Evolutionary conservation across 2,113 vertebrate species (phyloP).

Genomic region (Aix galericulata): DNA sequence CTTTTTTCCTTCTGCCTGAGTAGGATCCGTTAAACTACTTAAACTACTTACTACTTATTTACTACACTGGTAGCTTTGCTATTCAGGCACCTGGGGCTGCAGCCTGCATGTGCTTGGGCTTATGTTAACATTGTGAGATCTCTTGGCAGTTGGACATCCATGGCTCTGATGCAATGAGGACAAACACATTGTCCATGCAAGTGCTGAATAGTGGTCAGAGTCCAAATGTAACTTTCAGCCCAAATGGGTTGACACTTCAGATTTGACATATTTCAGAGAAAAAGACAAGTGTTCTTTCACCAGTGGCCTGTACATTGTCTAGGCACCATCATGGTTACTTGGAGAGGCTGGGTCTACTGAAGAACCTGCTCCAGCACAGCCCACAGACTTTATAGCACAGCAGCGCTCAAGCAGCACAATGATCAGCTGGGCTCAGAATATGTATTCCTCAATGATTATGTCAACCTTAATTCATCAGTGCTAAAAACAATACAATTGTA

Average conservation of each 20-base stretch:
- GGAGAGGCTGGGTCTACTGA: background rate
- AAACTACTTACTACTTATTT: background rate
- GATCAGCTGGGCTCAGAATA: background rate
- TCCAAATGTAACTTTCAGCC: background rate
- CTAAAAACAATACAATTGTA: conserved; percentile 21
- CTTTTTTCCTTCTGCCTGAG: background rate
- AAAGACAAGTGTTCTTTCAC: background rate
- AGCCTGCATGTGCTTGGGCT: background rate
- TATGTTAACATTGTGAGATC: background rate
- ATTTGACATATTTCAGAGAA: background rate
- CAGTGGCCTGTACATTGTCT: background rate
- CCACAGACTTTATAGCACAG: background rate
- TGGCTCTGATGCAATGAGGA: background rate
- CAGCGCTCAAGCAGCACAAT: background rate
- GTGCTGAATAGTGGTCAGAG: background rate
- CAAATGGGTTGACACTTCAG: background rate
- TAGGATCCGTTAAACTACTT: background rate
- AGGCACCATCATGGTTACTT: background rate
- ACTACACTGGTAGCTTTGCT: background rate
- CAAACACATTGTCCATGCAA: background rate
- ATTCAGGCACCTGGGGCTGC: background rate
- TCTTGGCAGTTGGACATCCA: background rate
- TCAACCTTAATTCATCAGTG: background rate
- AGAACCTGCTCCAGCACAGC: background rate
- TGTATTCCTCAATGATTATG: background rate